Conservation (phyloP, 2,113 vertebrate species). For the Riparia riparia region DNA sequence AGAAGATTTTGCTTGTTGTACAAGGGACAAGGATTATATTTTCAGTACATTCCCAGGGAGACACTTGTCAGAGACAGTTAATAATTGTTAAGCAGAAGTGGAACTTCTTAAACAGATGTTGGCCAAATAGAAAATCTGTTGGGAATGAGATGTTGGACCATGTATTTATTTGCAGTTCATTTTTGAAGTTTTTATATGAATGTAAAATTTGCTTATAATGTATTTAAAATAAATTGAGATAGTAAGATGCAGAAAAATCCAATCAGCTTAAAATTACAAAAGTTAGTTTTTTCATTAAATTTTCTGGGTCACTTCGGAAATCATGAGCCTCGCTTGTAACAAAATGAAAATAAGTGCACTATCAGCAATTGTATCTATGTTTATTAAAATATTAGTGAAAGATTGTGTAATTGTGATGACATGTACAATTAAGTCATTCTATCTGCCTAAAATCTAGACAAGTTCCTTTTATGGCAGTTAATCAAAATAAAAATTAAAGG, state of each 20-base stretch:
- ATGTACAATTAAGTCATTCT: neutral
- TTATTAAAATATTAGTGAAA: neutral
- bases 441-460: neutral
- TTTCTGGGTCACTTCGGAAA: neutral
- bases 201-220: neutral
- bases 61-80: neutral
- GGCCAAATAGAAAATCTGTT: neutral
- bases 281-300: neutral
- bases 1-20: neutral
- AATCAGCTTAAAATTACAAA: neutral
- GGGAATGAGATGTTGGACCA: neutral
- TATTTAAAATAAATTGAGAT: neutral
- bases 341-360: neutral
- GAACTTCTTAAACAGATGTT: neutral
- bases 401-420: neutral
- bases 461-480: neutral
- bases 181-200: neutral
- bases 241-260: neutral
- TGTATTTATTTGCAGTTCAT: neutral
- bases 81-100: neutral
- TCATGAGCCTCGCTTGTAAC: neutral
- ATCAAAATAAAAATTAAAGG: neutral
- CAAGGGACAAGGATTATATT: neutral
- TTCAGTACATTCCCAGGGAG: neutral
- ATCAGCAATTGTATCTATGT: neutral